Conservation (phyloP, 2,888 invertebrate genomes). For the Philaethria dido region DNA sequence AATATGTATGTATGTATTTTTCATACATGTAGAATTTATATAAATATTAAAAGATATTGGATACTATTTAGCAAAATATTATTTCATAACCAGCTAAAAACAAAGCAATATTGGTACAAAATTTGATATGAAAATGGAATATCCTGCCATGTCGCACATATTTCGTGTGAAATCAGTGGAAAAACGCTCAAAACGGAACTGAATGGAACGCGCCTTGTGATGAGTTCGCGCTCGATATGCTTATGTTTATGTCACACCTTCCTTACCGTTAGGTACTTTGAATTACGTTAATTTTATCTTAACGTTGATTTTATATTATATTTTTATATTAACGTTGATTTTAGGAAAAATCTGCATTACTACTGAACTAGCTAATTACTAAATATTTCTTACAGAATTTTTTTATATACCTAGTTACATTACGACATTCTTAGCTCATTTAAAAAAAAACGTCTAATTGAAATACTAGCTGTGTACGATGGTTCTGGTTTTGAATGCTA, state of each 20-base stretch:
- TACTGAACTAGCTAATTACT: no score
- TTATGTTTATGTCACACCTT: conserved; percentile 33
- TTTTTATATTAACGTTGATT: no score
- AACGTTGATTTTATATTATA: no score
- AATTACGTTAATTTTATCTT: no score
- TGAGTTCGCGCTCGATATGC: conserved; percentile 52
- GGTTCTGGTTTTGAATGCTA: no score
- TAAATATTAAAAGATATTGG: neutral
- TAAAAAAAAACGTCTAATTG: no score
- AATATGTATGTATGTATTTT: neutral
- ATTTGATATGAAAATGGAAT: conserved; percentile 18
- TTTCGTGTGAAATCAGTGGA: conserved; percentile 34
- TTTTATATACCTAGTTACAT: no score
- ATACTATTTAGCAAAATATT: neutral
- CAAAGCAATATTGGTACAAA: conserved; percentile 4
- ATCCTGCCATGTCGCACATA: conserved; percentile 2
- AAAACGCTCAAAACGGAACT: conserved; percentile 37
- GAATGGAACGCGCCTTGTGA: conserved; percentile 46
- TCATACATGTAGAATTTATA: neutral
- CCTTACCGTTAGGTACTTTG: no score
- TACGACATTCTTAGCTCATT: no score
- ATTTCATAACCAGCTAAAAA: neutral
- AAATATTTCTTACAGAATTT: no score
- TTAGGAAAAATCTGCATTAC: no score
- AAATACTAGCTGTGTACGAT: no score